Evolutionary conservation across 2,113 vertebrate genomes (phyloP).

Genomic region (Chionodraco myersi): DNA sequence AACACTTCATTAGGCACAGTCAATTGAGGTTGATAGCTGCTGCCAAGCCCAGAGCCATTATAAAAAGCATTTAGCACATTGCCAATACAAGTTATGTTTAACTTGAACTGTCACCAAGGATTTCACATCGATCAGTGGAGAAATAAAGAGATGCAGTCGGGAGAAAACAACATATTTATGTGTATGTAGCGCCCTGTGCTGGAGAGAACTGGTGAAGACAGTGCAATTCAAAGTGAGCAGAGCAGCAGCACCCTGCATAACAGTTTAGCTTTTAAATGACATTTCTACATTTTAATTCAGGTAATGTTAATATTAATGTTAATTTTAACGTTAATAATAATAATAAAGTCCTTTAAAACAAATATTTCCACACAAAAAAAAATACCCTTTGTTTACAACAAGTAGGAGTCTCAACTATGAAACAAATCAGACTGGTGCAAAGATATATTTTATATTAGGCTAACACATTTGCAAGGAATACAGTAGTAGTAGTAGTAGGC

Average conservation of each 20-base stretch:
- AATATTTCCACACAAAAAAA: too few species aligned
- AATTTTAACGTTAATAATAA: too few species aligned
- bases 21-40: background rate
- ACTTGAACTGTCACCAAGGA: slow-evolving; percentile 18
- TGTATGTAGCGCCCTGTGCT: slow-evolving; percentile 37
- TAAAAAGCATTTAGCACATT: slow-evolving; percentile 10
- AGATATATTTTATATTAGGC: background rate
- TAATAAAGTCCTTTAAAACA: background rate
- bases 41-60: slow-evolving; percentile 13
- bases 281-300: background rate
- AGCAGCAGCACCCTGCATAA: background rate
- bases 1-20: background rate
- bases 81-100: slow-evolving; percentile 26
- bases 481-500: too few species aligned
- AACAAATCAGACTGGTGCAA: background rate
- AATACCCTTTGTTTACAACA: too few species aligned
- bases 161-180: background rate
- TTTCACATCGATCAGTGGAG: slow-evolving; percentile 5
- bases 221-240: background rate
- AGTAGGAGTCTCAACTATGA: background rate
- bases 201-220: background rate
- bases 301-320: background rate
- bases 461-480: too few species aligned
- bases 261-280: background rate
- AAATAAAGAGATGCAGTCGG: background rate